phyloP scores from a whole-genome alignment of 2,113 vertebrate genomes.

The Oxygymnocypris stewartii region DNA sequence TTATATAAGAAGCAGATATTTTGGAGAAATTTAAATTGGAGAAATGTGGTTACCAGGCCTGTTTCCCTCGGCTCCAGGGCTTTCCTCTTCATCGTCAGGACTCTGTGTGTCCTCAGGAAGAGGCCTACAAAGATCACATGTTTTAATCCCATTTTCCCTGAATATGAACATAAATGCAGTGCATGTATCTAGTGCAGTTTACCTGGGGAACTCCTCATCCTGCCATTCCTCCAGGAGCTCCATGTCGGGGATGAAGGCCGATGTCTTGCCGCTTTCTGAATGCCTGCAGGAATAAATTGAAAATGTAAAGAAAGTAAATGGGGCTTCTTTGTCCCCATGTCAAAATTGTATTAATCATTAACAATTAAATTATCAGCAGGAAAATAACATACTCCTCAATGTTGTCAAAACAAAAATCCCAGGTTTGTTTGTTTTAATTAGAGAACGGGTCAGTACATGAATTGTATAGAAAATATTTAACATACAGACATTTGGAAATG shows the following conservation, averaged over 20 bases:
- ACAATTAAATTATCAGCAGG: neutral
- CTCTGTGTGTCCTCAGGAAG: slow-evolving; percentile 65
- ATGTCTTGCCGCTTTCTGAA: slow-evolving; percentile 30
- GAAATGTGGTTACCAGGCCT: slow-evolving; percentile 49
- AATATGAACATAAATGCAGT: neutral
- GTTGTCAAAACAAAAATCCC: neutral
- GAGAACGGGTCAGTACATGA: neutral
- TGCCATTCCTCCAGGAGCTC: slow-evolving; percentile 84
- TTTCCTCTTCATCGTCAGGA: slow-evolving; percentile 53
- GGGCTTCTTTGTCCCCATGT: neutral
- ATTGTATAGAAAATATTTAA: neutral
- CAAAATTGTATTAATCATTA: no score
- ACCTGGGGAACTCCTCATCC: slow-evolving; percentile 84
- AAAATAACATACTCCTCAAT: neutral
- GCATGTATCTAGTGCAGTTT: neutral
- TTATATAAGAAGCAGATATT: neutral
- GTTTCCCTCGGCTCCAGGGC: slow-evolving; percentile 29
- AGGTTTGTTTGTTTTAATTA: neutral
- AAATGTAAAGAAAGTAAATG: neutral
- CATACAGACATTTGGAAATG: neutral
- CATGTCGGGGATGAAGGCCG: slow-evolving; percentile 68
- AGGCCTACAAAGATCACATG: slow-evolving; percentile 56
- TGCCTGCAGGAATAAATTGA: slow-evolving; percentile 51
- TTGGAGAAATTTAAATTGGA: neutral
- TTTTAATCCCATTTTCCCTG: neutral